phyloP scores from a whole-genome alignment of 2,113 vertebrate species.

The Gallinago media region DNA sequence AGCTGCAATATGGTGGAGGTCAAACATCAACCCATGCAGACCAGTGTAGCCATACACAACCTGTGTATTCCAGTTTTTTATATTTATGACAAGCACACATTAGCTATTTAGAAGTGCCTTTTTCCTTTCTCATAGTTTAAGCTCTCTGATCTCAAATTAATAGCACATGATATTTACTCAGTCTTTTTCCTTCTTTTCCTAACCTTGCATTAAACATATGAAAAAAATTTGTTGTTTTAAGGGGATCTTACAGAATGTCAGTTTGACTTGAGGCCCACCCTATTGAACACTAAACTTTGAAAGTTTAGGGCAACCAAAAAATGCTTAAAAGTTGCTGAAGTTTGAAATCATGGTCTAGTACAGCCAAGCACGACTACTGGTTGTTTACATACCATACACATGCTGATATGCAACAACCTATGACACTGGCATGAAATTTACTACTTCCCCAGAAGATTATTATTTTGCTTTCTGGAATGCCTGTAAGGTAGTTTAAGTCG shows the following conservation, averaged over 20 bases:
- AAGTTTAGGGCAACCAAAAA: background rate
- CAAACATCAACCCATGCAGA: background rate
- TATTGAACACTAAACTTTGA: background rate
- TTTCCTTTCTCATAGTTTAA: background rate
- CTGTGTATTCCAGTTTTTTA: background rate
- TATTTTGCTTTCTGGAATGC: background rate
- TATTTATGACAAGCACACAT: background rate
- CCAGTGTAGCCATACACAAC: accelerated
- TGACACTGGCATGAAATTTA: background rate
- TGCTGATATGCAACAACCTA: background rate
- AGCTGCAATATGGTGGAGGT: background rate
- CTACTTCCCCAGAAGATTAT: background rate
- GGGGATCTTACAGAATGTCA: background rate
- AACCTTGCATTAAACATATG: background rate
- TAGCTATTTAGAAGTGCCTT: background rate
- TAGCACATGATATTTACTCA: background rate
- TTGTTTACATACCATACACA: background rate
- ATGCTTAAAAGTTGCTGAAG: background rate
- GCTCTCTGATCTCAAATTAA: background rate
- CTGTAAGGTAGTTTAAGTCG: background rate
- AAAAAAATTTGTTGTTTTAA: background rate
- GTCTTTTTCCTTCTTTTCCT: background rate
- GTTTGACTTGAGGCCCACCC: background rate
- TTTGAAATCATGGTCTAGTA: background rate
- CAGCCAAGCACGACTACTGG: background rate